Evolutionary conservation across 1,140 invertebrate species (phyloP), one percentile per base, ranked within the genome.

Genomic region (Dreissena polymorpha): DNA sequence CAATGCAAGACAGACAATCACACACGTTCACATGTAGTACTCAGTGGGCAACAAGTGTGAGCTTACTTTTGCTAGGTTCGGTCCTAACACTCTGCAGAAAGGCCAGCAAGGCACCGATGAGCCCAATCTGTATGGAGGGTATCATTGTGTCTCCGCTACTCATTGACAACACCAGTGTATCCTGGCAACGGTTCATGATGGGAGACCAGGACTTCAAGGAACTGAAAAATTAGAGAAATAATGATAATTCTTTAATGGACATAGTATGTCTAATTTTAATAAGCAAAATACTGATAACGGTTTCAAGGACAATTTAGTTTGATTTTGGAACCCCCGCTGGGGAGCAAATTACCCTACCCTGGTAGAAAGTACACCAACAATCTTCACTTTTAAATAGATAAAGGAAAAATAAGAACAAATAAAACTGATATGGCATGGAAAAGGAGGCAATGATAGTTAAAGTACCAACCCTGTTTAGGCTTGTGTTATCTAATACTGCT

Each of bases 111-210:
- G 90, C 69, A 6, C 81, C 90, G 0, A 91, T 63, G 21, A 91
- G 70, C 0, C 90, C 90, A 55, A 90, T 89, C 75, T 90, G 90
- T 69, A 91, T 85, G 49, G 89, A 88, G 0, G 90, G 90, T 13
- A 91, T 81, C 7, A 89, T 69, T 18, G 51, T 85, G 18, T 90
- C 86, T 23, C 83, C 85, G 70, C 80, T 86, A 27, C 73, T 39
- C 68, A 78, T 85, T 14, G 87, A 87, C 64, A 81, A 63, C 13
- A 63, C 68, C 13, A 89, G 69, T 21, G 84, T 79, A 2, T 83
- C 72, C 50, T 68, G 55, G 1, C 84, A 53, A 29, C 83, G 63
- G 49, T 86, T 39, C 13, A 82, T 49, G 18, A 86, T 53, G 55
- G 70, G 75, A 10, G 51, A 39, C 71, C 81, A 84, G 0, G 18